phyloP scores from a whole-genome alignment of 2,113 vertebrate species.

The Psittacula cyanocephala region DNA sequence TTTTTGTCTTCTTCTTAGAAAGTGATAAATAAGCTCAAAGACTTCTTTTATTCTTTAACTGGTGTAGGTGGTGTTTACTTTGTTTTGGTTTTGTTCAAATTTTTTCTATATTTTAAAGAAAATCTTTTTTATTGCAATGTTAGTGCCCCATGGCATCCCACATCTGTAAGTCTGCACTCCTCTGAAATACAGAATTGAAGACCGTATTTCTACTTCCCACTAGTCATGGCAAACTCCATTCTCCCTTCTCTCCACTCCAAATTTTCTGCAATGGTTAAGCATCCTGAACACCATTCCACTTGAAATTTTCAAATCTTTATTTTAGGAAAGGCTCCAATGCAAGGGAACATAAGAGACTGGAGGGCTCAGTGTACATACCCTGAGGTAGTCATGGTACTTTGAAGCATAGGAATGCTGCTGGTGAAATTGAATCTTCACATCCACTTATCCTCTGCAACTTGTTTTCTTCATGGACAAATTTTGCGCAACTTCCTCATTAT shows the following conservation, averaged over 20 bases:
- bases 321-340: not conserved
- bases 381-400: not conserved
- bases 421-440: not conserved
- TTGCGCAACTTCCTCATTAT: not conserved
- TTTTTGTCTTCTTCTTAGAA: not conserved
- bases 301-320: not conserved
- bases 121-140: not conserved
- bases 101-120: not conserved
- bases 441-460: not conserved
- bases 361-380: not conserved
- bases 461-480: not conserved
- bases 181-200: not conserved
- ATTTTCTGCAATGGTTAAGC: not conserved
- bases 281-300: not conserved
- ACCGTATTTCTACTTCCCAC: not conserved
- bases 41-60: not conserved
- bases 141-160: not conserved
- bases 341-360: not conserved
- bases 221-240: not conserved
- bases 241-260: not conserved
- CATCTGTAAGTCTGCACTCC: not conserved
- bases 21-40: not conserved
- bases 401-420: fast-evolving
- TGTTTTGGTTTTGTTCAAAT: not conserved
- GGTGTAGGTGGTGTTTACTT: not conserved